Evolutionary conservation across 1,140 invertebrate genomes (phyloP).

Genomic region (Drosophila pachea): DNA sequence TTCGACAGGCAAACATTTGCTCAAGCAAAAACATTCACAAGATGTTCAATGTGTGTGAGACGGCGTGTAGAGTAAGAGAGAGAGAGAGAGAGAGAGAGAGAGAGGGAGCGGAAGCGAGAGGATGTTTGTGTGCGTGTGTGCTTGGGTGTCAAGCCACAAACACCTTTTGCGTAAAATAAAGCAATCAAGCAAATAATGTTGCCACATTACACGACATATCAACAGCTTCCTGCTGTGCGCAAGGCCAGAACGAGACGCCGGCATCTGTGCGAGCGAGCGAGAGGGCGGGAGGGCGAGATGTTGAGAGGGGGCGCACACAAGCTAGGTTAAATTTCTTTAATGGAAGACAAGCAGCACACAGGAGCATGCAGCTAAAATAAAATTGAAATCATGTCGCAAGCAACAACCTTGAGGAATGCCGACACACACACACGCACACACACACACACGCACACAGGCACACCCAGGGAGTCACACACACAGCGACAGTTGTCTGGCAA

Average conservation of each 20-base stretch:
- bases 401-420: slow-evolving; percentile 75
- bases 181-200: slow-evolving; percentile 78
- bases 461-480: slow-evolving; percentile 15
- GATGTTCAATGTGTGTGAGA: slow-evolving; percentile 37
- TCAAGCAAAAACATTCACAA: slow-evolving; percentile 69
- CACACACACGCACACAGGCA: slow-evolving; percentile 21
- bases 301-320: slow-evolving; percentile 20
- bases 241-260: slow-evolving; percentile 7
- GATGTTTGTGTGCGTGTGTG: slow-evolving; percentile 31
- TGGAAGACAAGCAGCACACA: slow-evolving; percentile 31
- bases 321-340: slow-evolving; percentile 58
- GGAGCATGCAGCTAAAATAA: slow-evolving; percentile 58
- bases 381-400: slow-evolving; percentile 67
- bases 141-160: slow-evolving; percentile 71
- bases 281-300: neutral
- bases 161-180: slow-evolving; percentile 78
- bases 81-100: too few species aligned
- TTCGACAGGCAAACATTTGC: slow-evolving; percentile 75
- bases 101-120: too few species aligned
- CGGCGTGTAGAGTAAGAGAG: neutral
- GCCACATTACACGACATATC: slow-evolving; percentile 74
- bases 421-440: slow-evolving; percentile 48
- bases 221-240: slow-evolving; percentile 67
- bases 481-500: slow-evolving; percentile 63
- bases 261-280: neutral